phyloP scores from a whole-genome alignment of 2,888 invertebrate species.

The Amiota communis region DNA sequence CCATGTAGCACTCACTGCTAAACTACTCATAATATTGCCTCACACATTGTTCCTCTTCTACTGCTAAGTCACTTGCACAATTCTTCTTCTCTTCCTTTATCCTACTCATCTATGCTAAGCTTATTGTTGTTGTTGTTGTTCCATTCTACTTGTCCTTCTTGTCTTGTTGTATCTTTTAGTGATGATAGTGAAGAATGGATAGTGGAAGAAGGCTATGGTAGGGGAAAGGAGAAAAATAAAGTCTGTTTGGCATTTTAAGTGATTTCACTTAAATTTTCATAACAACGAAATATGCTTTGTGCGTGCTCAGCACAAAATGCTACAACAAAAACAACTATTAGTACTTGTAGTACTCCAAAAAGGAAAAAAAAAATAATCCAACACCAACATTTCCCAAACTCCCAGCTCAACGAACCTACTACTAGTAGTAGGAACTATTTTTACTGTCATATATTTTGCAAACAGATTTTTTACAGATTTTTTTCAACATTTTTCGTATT shows the following conservation, averaged over 20 bases:
- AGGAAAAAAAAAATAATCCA: constrained; percentile 2
- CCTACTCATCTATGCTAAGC: no score
- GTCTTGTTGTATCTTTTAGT: constrained; percentile 49
- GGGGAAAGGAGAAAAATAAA: constrained; percentile 9
- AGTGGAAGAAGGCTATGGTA: no score
- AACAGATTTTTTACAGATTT: constrained; percentile 47
- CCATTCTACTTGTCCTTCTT: not conserved
- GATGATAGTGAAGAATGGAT: no score
- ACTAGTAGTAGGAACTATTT: constrained; percentile 41
- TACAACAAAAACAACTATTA: constrained; percentile 13
- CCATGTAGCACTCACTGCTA: not conserved
- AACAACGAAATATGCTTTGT: constrained; percentile 63
- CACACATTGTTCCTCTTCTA: no score
- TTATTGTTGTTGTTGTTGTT: not conserved
- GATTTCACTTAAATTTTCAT: constrained; percentile 70
- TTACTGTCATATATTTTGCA: constrained; percentile 59
- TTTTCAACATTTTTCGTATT: constrained; percentile 22
- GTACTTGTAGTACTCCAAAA: constrained; percentile 8
- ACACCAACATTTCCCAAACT: no score
- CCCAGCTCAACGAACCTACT: not conserved
- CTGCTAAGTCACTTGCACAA: no score
- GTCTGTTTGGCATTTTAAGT: constrained; percentile 66
- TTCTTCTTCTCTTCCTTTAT: no score
- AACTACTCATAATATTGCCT: no score
- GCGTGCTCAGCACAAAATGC: constrained; percentile 51